Conservation (phyloP, 2,113 vertebrate genomes). For the Calyptomena viridis region DNA sequence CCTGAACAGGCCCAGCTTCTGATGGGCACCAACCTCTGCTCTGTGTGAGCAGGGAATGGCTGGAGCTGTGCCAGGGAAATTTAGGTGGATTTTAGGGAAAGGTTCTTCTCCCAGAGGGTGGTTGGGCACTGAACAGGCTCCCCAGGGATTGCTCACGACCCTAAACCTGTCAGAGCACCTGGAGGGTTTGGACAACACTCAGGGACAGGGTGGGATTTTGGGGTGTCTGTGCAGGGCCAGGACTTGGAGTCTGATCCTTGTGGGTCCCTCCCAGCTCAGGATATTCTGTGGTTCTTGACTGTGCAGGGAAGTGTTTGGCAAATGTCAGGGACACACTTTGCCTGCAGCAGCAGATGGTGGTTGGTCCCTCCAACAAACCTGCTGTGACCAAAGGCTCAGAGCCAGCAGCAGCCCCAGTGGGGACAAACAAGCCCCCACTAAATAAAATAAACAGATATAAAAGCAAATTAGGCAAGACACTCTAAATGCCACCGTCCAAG, state of each 20-base stretch:
- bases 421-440: background rate
- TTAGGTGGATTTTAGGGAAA: background rate
- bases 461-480: background rate
- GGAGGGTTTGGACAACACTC: fast-evolving
- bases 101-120: background rate
- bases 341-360: background rate
- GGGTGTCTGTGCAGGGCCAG: background rate
- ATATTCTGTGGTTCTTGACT: background rate
- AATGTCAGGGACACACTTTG: background rate
- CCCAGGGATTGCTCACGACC: background rate
- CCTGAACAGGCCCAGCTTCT: background rate
- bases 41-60: background rate
- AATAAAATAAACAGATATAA: background rate
- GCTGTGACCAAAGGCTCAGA: background rate
- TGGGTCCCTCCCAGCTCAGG: background rate
- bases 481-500: background rate
- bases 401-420: background rate
- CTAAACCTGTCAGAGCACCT: background rate
- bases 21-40: background rate
- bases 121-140: background rate
- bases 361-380: background rate
- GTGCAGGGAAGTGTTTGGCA: fast-evolving
- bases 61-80: background rate
- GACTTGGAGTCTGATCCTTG: background rate
- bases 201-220: background rate